Conservation (phyloP, 2,797 vertebrate species). For the Rhinatrema bivittatum region DNA sequence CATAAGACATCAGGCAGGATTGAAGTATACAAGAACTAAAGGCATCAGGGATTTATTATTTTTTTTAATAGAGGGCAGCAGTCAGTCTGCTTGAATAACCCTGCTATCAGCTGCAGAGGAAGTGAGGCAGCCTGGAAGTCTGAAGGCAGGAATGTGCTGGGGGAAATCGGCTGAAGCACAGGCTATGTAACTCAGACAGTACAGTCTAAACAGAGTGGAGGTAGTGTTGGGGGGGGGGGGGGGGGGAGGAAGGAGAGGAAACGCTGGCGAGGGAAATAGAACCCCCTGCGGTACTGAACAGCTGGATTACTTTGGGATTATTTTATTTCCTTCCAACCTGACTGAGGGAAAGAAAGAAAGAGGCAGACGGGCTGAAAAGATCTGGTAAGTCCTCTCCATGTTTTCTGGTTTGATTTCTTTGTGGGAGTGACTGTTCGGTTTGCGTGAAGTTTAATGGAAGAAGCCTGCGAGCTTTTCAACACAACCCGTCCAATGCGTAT, state of each 20-base stretch:
- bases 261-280: neutral
- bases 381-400: too few relatives aligned
- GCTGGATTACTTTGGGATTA: conserved; percentile 11
- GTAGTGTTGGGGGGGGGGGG: too few relatives aligned
- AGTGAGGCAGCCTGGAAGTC: conserved; percentile 7
- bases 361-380: too few relatives aligned
- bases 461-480: too few relatives aligned
- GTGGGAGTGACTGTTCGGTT: too few relatives aligned
- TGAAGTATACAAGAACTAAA: conserved; percentile 38
- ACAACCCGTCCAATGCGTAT: too few relatives aligned
- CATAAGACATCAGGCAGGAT: conserved; percentile 6
- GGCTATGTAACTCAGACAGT: neutral
- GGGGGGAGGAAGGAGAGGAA: conserved; percentile 24
- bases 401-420: too few relatives aligned
- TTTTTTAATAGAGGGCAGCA: conserved; percentile 28
- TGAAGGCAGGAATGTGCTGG: conserved; percentile 28
- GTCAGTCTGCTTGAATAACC: conserved; percentile 25
- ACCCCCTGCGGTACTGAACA: neutral
- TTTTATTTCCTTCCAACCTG: conserved; percentile 48
- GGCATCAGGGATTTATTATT: neutral
- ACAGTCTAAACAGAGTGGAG: too few relatives aligned
- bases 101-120: conserved; percentile 36
- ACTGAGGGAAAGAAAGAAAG: too few relatives aligned
- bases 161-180: neutral
- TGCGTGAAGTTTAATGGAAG: too few relatives aligned